Percentiles rank a stretch among this genome's conserved stretches.
These are phyloP conservation scores for Megalurothrips usitatus DNA, from an alignment of 2,888 invertebrate species.

Conservation along the genomic window DNA sequence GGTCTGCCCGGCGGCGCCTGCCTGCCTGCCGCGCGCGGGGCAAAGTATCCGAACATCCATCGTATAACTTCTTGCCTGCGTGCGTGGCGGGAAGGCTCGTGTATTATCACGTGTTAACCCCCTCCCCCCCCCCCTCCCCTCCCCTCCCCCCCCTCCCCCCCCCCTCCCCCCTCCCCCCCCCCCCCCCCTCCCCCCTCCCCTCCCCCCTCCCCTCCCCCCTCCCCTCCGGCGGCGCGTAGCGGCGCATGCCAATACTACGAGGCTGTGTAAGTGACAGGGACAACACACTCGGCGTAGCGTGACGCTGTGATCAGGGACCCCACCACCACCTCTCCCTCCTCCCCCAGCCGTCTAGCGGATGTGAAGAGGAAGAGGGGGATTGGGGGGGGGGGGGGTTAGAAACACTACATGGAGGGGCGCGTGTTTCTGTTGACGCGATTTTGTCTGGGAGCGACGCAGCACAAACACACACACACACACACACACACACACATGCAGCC, in stretches of 20 bases:
- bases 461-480: no score
- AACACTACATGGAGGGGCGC: not conserved
- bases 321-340: not conserved
- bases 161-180: not conserved
- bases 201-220: not conserved
- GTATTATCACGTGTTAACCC: not conserved
- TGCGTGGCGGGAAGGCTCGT: not conserved
- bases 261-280: conserved; percentile 21
- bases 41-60: not conserved
- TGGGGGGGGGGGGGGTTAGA: not conserved
- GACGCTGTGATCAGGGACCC: not conserved
- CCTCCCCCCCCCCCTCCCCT: not conserved
- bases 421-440: no score
- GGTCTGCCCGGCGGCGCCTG: no score
- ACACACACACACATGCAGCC: no score
- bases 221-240: not conserved
- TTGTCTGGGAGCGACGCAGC: no score
- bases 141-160: not conserved
- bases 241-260: conserved; percentile 5
- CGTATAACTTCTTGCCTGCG: not conserved
- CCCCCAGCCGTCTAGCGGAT: not conserved
- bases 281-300: conserved; percentile 12
- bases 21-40: no score
- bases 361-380: not conserved
- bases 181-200: not conserved